Conservation (phyloP, 1,140 invertebrate genomes). For the Linepithema humile region DNA sequence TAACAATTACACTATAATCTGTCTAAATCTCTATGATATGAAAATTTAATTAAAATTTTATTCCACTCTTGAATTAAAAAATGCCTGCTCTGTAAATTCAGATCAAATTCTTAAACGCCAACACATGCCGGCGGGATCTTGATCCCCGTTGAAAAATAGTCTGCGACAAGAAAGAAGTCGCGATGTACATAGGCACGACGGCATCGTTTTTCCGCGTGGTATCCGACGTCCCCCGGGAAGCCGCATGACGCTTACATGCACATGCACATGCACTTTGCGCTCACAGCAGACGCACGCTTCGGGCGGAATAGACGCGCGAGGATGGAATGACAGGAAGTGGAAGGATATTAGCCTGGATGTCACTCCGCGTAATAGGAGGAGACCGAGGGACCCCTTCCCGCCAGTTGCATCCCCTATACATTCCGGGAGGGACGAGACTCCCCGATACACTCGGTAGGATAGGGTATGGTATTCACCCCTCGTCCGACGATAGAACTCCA, state of each 20-base stretch:
- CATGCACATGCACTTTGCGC: slow-evolving; percentile 13
- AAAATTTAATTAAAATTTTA: not conserved
- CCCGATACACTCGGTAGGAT: slow-evolving; percentile 43
- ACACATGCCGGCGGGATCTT: not conserved
- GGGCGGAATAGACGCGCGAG: slow-evolving; percentile 62
- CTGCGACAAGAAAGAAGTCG: not conserved
- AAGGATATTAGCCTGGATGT: slow-evolving; percentile 81
- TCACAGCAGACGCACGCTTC: slow-evolving; percentile 8
- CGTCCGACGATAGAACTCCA: slow-evolving; percentile 59
- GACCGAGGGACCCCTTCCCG: slow-evolving; percentile 57
- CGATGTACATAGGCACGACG: slow-evolving; percentile 51
- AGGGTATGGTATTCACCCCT: slow-evolving; percentile 56
- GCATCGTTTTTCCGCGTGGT: slow-evolving; percentile 60
- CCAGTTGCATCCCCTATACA: slow-evolving; percentile 56
- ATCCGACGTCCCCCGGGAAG: slow-evolving; percentile 40
- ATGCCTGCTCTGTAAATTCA: not conserved
- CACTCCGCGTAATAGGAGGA: slow-evolving; percentile 73
- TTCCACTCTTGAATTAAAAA: not conserved
- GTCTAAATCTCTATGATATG: too few relatives aligned
- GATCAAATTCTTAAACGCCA: not conserved
- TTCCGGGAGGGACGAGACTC: slow-evolving; percentile 64
- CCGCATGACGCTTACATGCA: not conserved
- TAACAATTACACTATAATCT: too few relatives aligned
- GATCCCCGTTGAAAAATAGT: not conserved
- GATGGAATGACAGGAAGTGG: slow-evolving; percentile 77